Percentiles rank a stretch among this genome's conserved stretches.
Conservation (phyloP, 2,888 invertebrate species). For the Ferrisia virgata region DNA sequence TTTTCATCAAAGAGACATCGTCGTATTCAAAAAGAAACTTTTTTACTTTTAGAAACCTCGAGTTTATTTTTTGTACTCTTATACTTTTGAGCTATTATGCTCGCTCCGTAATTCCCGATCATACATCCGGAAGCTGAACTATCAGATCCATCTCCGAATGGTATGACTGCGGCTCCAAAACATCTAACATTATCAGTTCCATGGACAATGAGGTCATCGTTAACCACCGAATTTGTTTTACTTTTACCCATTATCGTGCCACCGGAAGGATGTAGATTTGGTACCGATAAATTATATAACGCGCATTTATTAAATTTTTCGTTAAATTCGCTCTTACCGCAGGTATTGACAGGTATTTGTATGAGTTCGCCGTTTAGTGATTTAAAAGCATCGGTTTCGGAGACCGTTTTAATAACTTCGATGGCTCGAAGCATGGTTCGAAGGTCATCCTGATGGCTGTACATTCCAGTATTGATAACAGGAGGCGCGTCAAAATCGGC, state of each 20-base stretch:
- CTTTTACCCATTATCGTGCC: conserved; percentile 20
- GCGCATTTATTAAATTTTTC: conserved; percentile 6
- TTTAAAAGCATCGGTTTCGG: background rate
- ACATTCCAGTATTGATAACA: conserved; percentile 31
- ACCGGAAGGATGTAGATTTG: background rate
- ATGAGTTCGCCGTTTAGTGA: background rate
- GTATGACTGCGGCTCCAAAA: conserved; percentile 8
- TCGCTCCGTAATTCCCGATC: conserved; percentile 22
- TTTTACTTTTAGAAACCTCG: background rate
- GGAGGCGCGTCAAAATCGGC: background rate
- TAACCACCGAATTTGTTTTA: background rate
- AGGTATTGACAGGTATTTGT: conserved; percentile 16
- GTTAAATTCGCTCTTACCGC: background rate
- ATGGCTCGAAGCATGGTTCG: background rate
- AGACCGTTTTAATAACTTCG: background rate
- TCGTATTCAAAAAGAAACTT: background rate
- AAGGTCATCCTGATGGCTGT: background rate
- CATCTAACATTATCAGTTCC: conserved; percentile 13
- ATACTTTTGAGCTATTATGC: background rate
- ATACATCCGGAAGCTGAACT: conserved; percentile 2
- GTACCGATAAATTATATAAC: conserved; percentile 11
- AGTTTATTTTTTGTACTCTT: background rate
- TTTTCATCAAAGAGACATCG: background rate
- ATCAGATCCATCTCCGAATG: background rate
- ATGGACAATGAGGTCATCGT: conserved; percentile 29